Evolutionary conservation across 2,888 invertebrate genomes (phyloP).

Genomic region (Quadroppia sp.): DNA sequence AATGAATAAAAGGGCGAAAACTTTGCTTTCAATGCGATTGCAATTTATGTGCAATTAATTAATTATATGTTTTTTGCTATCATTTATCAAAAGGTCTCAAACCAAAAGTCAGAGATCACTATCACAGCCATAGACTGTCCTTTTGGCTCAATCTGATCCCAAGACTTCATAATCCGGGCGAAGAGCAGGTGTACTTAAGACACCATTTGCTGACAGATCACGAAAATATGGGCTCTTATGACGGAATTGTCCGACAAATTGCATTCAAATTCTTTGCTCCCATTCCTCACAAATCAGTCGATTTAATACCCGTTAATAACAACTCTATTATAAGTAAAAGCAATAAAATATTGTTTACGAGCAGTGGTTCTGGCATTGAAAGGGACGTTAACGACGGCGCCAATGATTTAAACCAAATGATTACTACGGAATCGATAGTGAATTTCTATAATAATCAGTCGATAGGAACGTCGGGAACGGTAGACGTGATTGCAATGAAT

Average conservation of each 20-base stretch:
- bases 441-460: background rate
- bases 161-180: slow-evolving; percentile 72
- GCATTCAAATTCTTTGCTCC: slow-evolving; percentile 34
- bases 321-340: slow-evolving; percentile 10
- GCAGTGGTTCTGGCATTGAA: background rate
- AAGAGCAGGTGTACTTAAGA: slow-evolving; percentile 55
- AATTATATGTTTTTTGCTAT: background rate
- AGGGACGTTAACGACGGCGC: slow-evolving; percentile 20
- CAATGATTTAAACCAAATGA: background rate
- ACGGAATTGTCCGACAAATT: slow-evolving; percentile 40
- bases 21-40: background rate
- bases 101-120: slow-evolving; percentile 51
- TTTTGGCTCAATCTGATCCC: slow-evolving; percentile 65
- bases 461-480: background rate
- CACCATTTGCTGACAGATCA: slow-evolving; percentile 43
- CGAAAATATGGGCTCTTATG: slow-evolving; percentile 41
- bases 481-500: background rate
- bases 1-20: background rate
- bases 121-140: slow-evolving; percentile 53
- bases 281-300: slow-evolving; percentile 19
- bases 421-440: background rate
- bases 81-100: slow-evolving; percentile 24
- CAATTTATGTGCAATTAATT: background rate
- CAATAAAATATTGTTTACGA: background rate
- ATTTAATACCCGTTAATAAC: slow-evolving; percentile 19